Percentiles rank a stretch among this genome's conserved stretches.
Evolutionary conservation across 2,113 vertebrate genomes (phyloP).

Genomic region (Carlito syrichta): DNA sequence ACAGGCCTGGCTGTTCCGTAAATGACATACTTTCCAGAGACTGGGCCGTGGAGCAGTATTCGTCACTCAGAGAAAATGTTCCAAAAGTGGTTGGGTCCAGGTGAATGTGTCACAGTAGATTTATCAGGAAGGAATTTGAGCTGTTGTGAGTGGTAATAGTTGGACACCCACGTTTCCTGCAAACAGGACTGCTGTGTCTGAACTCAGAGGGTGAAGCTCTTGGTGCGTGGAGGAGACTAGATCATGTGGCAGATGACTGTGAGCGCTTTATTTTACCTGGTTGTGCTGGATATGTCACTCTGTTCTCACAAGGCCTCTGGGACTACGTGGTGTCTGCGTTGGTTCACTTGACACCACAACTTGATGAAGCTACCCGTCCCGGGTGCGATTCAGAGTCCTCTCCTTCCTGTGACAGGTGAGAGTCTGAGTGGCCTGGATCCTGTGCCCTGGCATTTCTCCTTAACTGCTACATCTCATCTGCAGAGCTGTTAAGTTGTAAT

Average conservation of each 20-base stretch:
- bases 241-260: accelerated
- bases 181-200: background rate
- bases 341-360: accelerated
- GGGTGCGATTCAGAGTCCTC: background rate
- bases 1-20: accelerated
- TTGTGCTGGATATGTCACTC: background rate
- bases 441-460: background rate
- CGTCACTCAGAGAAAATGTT: background rate
- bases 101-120: background rate
- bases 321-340: accelerated
- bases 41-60: accelerated
- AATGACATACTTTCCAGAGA: background rate
- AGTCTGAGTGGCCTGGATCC: background rate
- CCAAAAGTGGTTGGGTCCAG: background rate
- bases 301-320: background rate
- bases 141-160: background rate
- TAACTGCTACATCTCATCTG: accelerated
- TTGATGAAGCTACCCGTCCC: background rate
- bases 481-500: background rate
- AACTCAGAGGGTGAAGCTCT: background rate
- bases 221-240: accelerated
- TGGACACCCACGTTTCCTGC: background rate
- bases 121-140: background rate
- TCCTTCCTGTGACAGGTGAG: background rate
- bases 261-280: accelerated